Evolutionary conservation across 2,797 vertebrate species (phyloP), one percentile per base, ranked within the genome.

Genomic region (Smutsia gigantea): DNA sequence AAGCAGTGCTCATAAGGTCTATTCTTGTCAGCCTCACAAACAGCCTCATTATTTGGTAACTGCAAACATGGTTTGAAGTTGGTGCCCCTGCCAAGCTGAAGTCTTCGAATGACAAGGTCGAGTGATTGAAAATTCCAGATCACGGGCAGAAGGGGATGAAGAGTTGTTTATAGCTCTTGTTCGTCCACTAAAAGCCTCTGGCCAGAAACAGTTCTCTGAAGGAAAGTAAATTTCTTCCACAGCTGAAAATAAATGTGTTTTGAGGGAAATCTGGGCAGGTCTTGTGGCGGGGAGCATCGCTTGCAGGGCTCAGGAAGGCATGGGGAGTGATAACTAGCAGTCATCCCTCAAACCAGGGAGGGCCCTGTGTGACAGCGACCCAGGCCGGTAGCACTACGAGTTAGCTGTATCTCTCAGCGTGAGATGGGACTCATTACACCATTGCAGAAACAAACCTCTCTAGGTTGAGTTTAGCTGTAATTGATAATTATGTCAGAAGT

Each of bases 191-290:
- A 97, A 91, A 92, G 82, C 97, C 96, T 86, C 87, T 25, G 51
- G 97, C 95, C 93, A 97, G 84, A 93, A 95, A 81, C 85, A 79
- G 77, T 77, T 90, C 92, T 96, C 39, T 92, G 86, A 93, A 94
- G 78, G 46, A 97, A 84, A 97, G 93, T 85, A 94, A 81, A 94
- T 97, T 94, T 91, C 87, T 92, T 90, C 92, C 64, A 57, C n/a
- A 63, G 77, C 71, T 96, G 92, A 96, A 97, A 97, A 97, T 78
- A 87, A 96, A 97, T 95, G 74, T 88, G 42, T 94, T 97, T 95
- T 31, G 55, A 79, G 68, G 77, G 37, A 83, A 86, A 66, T 53
- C 31, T 68, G 37, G 64, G 55, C 86, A 87, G 68, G 46, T 18
- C 27, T 84, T 53, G 11, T 27, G 21, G 63, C 17, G 13, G 69